Evolutionary conservation across 2,888 invertebrate genomes (phyloP), one percentile per base, ranked within the genome.

Genomic region (Tetropium fuscum): DNA sequence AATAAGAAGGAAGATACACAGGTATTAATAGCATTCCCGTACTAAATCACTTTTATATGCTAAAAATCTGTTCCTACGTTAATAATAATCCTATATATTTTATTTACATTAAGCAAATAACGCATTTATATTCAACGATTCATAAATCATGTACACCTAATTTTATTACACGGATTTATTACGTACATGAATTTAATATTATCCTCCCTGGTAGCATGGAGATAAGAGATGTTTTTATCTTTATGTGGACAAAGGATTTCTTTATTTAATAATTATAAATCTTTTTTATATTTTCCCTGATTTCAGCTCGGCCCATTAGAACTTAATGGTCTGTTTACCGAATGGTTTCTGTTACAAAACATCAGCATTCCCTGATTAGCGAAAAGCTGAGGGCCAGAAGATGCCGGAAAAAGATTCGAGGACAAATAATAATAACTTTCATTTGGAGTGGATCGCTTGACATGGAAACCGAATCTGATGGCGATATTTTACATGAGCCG

Each of bases 251-350:
- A 40, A 40, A 40, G 40, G 40, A 18, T 27, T 25, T 38, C 40
- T 40, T 40, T 38, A 40, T 40, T 51, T 51, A 51, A 51, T 51
- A 51, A 51, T 51, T 66, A 68, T 69, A 66, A 69, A 68, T 68
- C 69, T 66, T 63, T 58, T 59, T 60, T 43, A 58, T 63, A 66
- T 67, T 67, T 66, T 64, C 60, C 56, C 55, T 59, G 64, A 63
- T 61, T 62, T 47, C 44, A 53, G 57, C 63, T 40, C 60, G 58
- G 59, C 43, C 71, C 71, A 72, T 72, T 72, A 72, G 68, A 65
- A 61, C 62, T 66, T 69, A 72, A 72, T 70, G 71, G 71, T 56
- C 64, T 72, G 70, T 70, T 72, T 69, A 66, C 70, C 51, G 48
- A 69, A 63, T 53, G 68, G 68, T 65, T 72, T 72, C 63, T 64